phyloP scores from a whole-genome alignment of 2,113 vertebrate species.

The Pluvianellus socialis region DNA sequence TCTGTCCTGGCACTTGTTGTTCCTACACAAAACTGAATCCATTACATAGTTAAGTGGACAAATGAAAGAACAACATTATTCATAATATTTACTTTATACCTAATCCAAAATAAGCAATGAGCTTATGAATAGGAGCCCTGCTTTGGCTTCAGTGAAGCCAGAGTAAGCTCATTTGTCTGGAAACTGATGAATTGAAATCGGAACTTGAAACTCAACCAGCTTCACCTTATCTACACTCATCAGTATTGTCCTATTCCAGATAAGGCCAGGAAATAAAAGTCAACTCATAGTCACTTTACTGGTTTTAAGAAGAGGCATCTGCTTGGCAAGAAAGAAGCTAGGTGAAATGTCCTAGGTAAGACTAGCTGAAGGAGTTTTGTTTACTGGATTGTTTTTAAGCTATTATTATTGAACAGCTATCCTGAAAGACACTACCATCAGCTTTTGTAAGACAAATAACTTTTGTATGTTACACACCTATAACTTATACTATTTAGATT shows the following conservation, averaged over 20 bases:
- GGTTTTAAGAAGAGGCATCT: background rate
- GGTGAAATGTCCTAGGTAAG: background rate
- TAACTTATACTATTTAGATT: background rate
- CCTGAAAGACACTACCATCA: background rate
- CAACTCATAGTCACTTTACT: background rate
- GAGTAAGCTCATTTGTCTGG: background rate
- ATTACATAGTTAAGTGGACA: background rate
- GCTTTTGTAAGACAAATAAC: background rate
- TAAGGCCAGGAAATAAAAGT: background rate
- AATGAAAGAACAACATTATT: background rate
- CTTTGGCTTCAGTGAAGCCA: background rate
- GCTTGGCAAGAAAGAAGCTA: background rate
- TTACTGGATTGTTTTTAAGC: background rate
- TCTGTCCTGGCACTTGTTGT: background rate
- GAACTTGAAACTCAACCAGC: background rate
- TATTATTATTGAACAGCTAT: background rate
- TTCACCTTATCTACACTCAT: background rate
- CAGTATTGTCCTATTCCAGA: background rate
- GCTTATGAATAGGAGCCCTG: background rate
- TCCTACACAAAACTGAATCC: background rate
- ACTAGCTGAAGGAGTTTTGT: background rate
- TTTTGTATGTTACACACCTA: background rate
- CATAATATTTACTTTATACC: background rate
- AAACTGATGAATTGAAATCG: background rate
- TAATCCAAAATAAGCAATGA: conserved; percentile 18